Conservation (phyloP, 2,113 vertebrate genomes). For the Lepisosteus oculatus region DNA sequence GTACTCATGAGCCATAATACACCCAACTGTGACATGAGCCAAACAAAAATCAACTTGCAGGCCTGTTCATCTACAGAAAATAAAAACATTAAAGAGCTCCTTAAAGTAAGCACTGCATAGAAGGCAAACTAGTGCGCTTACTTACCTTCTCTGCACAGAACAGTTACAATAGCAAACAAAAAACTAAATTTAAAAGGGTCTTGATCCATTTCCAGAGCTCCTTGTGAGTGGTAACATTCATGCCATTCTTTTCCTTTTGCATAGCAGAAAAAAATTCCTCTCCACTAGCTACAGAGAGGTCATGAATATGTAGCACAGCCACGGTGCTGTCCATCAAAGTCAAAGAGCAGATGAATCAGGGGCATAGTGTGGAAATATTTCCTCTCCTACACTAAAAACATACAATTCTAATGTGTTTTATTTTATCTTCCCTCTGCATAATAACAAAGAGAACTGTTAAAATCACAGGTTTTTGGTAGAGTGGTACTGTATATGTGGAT, state of each 20-base stretch:
- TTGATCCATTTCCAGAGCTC: background rate
- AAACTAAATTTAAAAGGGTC: background rate
- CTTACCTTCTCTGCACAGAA: background rate
- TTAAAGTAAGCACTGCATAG: no score
- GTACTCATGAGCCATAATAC: no score
- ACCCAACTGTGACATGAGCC: no score
- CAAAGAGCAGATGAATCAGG: background rate
- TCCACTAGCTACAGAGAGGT: background rate
- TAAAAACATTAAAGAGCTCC: no score
- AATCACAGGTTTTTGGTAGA: no score
- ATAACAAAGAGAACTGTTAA: background rate
- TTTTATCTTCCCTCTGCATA: no score
- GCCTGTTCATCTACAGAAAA: no score
- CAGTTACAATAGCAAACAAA: background rate
- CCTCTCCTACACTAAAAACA: background rate
- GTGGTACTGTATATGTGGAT: no score
- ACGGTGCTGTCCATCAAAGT: background rate
- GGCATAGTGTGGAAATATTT: background rate
- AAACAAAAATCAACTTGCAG: no score
- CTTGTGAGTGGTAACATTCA: conserved; percentile 13
- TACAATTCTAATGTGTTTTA: background rate
- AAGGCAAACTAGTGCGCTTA: background rate
- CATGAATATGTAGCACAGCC: no score
- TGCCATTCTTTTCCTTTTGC: conserved; percentile 12
- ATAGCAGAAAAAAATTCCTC: conserved; percentile 18